phyloP scores from a whole-genome alignment of 2,113 vertebrate species.

The Chionodraco myersi region DNA sequence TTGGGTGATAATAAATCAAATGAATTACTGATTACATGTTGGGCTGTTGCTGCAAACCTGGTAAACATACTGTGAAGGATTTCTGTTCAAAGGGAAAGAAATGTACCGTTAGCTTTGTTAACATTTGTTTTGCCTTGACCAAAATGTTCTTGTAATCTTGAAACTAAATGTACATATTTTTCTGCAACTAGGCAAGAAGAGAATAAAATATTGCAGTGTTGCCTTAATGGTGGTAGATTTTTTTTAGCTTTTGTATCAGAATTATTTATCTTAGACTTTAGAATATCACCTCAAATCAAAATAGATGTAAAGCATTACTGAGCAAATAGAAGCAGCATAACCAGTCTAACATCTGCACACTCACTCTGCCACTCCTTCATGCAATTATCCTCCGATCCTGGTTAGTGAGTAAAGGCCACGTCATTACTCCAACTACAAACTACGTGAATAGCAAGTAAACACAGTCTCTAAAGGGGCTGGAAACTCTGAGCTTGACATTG shows the following conservation, averaged over 20 bases:
- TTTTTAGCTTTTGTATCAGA: no score
- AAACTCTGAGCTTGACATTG: no score
- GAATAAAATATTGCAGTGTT: not conserved
- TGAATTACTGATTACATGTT: no score
- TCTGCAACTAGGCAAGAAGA: not conserved
- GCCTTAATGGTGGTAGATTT: no score
- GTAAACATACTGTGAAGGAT: not conserved
- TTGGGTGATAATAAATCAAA: not conserved
- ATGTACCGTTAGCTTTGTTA: not conserved
- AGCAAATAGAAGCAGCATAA: not conserved
- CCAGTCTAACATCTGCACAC: not conserved
- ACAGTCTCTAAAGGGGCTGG: not conserved
- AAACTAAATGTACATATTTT: not conserved
- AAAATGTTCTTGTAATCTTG: not conserved
- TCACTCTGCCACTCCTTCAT: not conserved
- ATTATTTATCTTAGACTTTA: no score
- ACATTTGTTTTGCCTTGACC: not conserved
- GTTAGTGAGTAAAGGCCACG: not conserved
- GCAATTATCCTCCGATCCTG: not conserved
- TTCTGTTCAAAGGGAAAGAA: not conserved
- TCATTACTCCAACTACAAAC: not conserved
- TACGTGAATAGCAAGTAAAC: not conserved
- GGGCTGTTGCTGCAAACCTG: not conserved
- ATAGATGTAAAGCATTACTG: no score
- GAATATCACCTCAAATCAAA: not conserved